Evolutionary conservation across 2,888 invertebrate species (phyloP), one percentile per base, ranked within the genome.

Genomic region (Diadegma fenestrale): DNA sequence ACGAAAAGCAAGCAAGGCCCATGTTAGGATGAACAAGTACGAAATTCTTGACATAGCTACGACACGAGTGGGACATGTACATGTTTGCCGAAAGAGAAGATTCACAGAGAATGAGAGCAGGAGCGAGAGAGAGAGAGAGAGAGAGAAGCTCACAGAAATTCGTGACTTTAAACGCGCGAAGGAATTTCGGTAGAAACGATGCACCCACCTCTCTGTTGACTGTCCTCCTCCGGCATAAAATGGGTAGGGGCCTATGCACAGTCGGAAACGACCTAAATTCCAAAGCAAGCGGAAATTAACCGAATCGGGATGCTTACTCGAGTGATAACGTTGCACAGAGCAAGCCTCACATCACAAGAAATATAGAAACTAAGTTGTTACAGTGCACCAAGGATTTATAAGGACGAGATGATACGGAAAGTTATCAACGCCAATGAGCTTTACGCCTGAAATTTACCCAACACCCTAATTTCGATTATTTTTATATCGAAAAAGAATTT

Each of bases 281-380:
- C 87, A 86, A 79, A 86, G 83, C 84, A 87, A 86, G 83, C 84
- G 86, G 85, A 86, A 87, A 87, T 88, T 88, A 88, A 88, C 85
- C 86, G 85, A 85, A 80, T 84, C 68, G 77, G 75, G 77, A 69
- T 77, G 78, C 54, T 66, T 61, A 61, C 63, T 41, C 77, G 71
- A 51, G 45, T 81, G 80, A 79, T 69, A 75, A n/a, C 71, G 75
- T 64, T 61, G 72, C 45, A 30, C 58, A 58, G 63, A 69, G 64
- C 33, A 72, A 75, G 22, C 17, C 63, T 76, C 66, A 48, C 75
- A 82, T 82, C 45, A 68, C 79, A 41, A 54, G 77, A 82, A 80
- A 80, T 82, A 76, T 81, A 64, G 76, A 83, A 79, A 75, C 54
- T 54, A 41, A 79, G 78, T 76, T 71, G 76, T 75, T 64, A 76